phyloP scores from a whole-genome alignment of 2,888 invertebrate genomes.

The Gastrophysa polygoni region DNA sequence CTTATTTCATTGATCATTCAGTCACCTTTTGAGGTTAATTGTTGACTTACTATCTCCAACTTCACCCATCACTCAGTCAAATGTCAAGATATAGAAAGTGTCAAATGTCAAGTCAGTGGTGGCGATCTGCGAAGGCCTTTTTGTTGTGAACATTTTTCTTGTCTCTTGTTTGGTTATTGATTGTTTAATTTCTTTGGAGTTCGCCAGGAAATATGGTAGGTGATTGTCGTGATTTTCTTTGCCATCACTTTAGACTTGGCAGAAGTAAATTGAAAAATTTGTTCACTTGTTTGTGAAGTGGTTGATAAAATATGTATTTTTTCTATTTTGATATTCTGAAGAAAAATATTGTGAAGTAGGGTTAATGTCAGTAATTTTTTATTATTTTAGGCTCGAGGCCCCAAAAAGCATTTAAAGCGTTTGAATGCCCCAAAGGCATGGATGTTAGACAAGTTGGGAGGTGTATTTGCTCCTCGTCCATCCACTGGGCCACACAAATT shows the following conservation, averaged over 20 bases:
- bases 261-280: background rate
- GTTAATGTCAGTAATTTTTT: conserved; percentile 14
- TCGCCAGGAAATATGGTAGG: background rate
- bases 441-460: conserved; percentile 99
- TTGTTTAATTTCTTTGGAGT: no score
- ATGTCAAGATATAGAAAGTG: no score
- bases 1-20: no score
- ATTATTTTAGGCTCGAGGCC: conserved; percentile 87
- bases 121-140: no score
- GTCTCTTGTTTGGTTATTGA: no score
- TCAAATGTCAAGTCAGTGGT: no score
- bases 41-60: no score
- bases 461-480: conserved; percentile 97
- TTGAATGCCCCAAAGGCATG: conserved; percentile 99
- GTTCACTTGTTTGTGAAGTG: background rate
- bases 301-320: background rate
- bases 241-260: background rate
- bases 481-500: conserved; percentile 98
- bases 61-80: no score
- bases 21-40: no score
- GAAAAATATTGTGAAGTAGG: background rate
- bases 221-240: background rate
- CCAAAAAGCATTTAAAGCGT: conserved; percentile 99
- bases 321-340: background rate
- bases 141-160: no score